These are phyloP conservation scores for Drepana falcataria DNA, from an alignment of 2,888 invertebrate genomes.

Conservation along the genomic window DNA sequence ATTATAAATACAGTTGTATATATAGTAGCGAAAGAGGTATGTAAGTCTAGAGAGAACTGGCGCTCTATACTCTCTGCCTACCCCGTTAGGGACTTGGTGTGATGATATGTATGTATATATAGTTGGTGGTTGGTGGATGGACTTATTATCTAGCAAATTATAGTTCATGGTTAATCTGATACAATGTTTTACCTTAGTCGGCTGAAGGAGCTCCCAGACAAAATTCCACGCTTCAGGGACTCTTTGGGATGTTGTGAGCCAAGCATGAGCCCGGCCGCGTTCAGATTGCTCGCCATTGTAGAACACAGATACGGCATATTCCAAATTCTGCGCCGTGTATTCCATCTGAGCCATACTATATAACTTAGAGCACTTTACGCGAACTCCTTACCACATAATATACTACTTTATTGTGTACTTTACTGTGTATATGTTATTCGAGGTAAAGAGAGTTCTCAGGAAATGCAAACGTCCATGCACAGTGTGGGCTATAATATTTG, in stretches of 20 bases:
- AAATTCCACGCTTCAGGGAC: conserved; percentile 95
- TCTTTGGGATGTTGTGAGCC: conserved; percentile 91
- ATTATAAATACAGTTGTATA: too few relatives aligned
- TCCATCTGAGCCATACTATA: conserved; percentile 65
- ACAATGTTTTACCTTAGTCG: conserved; percentile 82
- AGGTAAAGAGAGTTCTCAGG: neutral
- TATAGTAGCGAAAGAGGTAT: too few relatives aligned
- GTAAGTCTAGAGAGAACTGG: too few relatives aligned
- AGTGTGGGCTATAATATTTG: too few relatives aligned
- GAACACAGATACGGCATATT: conserved; percentile 84
- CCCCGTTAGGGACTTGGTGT: too few relatives aligned
- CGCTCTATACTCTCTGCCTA: too few relatives aligned
- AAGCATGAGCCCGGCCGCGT: conserved; percentile 88
- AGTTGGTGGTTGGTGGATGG: too few relatives aligned
- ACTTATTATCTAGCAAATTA: too few relatives aligned
- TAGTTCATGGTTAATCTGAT: neutral
- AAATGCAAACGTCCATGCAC: too few relatives aligned
- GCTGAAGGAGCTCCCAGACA: conserved; percentile 92
- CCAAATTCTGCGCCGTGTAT: conserved; percentile 81
- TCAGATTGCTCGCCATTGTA: conserved; percentile 80
- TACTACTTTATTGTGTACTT: neutral
- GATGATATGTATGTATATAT: too few relatives aligned
- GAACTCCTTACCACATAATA: neutral
- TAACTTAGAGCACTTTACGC: conserved; percentile 7
- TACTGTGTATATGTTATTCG: neutral